Percentiles rank a stretch among this genome's conserved stretches.
Conservation (phyloP, 2,113 vertebrate species). For the Pseudopipra pipra region DNA sequence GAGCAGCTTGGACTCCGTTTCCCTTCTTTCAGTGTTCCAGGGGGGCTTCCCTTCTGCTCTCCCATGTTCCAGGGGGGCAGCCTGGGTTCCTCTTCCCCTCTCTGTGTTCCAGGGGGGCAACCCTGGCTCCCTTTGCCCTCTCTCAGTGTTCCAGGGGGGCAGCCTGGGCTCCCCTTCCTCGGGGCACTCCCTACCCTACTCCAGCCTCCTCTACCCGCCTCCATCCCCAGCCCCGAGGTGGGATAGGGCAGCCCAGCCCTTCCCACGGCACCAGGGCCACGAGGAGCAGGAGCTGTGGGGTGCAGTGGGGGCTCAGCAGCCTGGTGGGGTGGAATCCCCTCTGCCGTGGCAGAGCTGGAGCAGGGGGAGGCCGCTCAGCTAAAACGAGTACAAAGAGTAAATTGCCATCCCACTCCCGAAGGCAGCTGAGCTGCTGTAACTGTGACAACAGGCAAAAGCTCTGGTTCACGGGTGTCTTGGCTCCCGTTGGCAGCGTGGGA, state of each 20-base stretch:
- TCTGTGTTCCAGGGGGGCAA: no score
- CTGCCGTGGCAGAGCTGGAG: background rate
- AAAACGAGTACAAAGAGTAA: background rate
- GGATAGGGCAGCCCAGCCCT: background rate
- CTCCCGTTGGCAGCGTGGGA: background rate
- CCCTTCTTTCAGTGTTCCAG: background rate
- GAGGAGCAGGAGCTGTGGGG: background rate
- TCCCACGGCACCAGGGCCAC: no score
- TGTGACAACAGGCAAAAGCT: slow-evolving; percentile 35
- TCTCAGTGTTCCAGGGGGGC: no score
- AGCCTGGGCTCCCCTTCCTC: no score
- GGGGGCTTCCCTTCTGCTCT: background rate
- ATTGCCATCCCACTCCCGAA: slow-evolving; percentile 26
- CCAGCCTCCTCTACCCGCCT: background rate
- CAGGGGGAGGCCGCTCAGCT: background rate
- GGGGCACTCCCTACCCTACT: background rate
- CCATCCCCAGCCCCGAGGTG: background rate
- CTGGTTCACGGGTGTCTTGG: background rate
- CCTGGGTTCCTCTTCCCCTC: no score
- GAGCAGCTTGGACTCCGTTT: background rate
- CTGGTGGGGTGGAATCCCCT: background rate
- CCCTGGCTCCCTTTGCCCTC: no score
- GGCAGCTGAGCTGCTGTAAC: slow-evolving; percentile 30
- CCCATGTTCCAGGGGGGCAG: no score
- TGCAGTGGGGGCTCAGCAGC: no score